A percentile compares a stretch with the other conserved stretches of the same genome.
These are phyloP conservation scores for Scomber colias DNA, from an alignment of 2,113 vertebrate species.

Conservation along the genomic window DNA sequence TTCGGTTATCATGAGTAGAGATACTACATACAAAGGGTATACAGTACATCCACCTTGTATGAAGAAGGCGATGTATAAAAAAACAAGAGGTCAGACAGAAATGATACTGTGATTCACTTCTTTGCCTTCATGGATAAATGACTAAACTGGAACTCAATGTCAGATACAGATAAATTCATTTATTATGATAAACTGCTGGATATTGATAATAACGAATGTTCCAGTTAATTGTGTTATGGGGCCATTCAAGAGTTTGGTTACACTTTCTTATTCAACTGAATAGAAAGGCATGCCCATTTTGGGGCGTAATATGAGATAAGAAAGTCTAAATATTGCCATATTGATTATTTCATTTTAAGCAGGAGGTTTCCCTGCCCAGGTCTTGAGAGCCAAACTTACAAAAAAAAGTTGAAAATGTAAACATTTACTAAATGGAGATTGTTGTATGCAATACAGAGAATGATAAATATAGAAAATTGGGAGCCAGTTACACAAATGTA, in stretches of 20 bases:
- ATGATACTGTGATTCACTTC: neutral
- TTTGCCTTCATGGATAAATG: neutral
- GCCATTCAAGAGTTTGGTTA: no score
- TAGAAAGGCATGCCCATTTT: no score
- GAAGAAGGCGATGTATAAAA: neutral
- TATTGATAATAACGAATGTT: no score
- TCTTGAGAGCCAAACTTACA: neutral
- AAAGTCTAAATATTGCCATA: no score
- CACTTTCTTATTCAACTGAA: no score
- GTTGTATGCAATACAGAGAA: neutral
- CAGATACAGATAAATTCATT: no score
- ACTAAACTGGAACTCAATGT: neutral
- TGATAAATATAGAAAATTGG: neutral
- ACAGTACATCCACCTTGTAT: neutral
- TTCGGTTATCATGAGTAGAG: conserved; percentile 14
- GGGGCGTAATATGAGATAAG: no score
- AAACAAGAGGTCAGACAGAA: neutral
- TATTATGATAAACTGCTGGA: no score
- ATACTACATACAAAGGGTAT: neutral
- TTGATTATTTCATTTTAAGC: no score
- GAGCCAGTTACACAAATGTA: no score
- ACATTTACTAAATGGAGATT: neutral
- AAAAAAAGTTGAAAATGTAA: neutral
- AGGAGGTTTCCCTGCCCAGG: no score
- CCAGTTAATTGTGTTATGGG: no score